These are phyloP conservation scores for Halichoerus grypus DNA, from an alignment of 2,113 vertebrate genomes.

Conservation along the genomic window DNA sequence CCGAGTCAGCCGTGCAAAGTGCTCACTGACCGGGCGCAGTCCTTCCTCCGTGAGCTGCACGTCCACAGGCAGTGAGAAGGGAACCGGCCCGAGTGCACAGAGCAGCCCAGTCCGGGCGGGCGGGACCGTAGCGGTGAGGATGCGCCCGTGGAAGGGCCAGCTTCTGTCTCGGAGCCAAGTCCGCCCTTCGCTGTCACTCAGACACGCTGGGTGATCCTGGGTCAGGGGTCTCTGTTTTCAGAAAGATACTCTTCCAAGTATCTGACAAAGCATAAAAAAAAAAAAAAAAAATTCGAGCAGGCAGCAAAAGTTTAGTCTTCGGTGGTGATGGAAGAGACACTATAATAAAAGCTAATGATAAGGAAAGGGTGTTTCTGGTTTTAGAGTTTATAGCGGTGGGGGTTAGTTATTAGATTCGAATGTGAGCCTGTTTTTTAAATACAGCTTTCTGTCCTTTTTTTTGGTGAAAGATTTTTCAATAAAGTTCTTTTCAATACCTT, in stretches of 20 bases:
- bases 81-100: fast-evolving
- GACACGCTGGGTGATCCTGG: not conserved
- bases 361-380: not conserved
- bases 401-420: not conserved
- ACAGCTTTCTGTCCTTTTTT: not conserved
- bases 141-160: not conserved
- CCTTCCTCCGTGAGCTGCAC: too few species aligned
- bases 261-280: not conserved
- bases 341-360: not conserved
- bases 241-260: not conserved
- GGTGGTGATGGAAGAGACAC: not conserved
- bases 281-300: not conserved
- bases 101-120: fast-evolving
- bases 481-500: not conserved
- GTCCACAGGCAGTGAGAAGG: not conserved
- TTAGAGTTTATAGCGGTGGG: not conserved
- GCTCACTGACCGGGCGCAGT: fast-evolving
- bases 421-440: not conserved
- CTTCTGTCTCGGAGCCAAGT: fast-evolving
- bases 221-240: not conserved
- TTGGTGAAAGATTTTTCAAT: not conserved
- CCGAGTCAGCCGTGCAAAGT: fast-evolving
- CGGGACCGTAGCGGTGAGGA: fast-evolving
- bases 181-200: fast-evolving
- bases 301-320: not conserved